Conservation (phyloP, 1,140 invertebrate species). For the Polypedilum vanderplanki region DNA sequence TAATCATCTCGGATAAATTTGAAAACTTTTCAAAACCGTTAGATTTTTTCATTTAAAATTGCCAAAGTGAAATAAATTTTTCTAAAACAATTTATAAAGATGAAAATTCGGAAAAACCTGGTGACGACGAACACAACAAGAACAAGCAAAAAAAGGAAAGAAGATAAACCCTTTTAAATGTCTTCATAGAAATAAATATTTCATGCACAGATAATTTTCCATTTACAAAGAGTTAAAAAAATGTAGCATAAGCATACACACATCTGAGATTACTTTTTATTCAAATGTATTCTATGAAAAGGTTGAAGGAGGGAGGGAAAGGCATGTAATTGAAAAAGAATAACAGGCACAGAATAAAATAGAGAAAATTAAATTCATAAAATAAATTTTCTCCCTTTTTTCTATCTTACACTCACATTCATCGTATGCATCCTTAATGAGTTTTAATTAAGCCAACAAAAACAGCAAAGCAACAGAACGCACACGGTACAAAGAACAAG, state of each 20-base stretch:
- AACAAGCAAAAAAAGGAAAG: not conserved
- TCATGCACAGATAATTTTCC: too few relatives aligned
- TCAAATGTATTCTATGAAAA: too few relatives aligned
- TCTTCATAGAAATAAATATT: constrained; percentile 9
- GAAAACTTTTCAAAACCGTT: too few relatives aligned
- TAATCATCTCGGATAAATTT: too few relatives aligned
- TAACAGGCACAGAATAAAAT: not conserved
- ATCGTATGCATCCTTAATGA: constrained; percentile 24
- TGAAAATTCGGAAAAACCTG: too few relatives aligned
- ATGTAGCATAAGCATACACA: too few relatives aligned
- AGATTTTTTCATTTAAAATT: not conserved
- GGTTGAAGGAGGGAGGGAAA: not conserved
- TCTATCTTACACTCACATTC: too few relatives aligned
- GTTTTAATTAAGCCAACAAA: constrained; percentile 22
- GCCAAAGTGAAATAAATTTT: not conserved
- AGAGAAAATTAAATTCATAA: not conserved
- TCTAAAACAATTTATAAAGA: too few relatives aligned
- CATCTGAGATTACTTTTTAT: too few relatives aligned
- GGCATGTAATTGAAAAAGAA: constrained; percentile 6
- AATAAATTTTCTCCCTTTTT: not conserved
- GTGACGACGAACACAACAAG: too few relatives aligned
- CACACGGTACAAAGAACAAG: not conserved
- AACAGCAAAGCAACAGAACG: not conserved
- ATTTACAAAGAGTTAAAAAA: not conserved
- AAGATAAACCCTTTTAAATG: constrained; percentile 13